Conservation (phyloP, 1,140 invertebrate genomes). For the Temnothorax longispinosus region DNA sequence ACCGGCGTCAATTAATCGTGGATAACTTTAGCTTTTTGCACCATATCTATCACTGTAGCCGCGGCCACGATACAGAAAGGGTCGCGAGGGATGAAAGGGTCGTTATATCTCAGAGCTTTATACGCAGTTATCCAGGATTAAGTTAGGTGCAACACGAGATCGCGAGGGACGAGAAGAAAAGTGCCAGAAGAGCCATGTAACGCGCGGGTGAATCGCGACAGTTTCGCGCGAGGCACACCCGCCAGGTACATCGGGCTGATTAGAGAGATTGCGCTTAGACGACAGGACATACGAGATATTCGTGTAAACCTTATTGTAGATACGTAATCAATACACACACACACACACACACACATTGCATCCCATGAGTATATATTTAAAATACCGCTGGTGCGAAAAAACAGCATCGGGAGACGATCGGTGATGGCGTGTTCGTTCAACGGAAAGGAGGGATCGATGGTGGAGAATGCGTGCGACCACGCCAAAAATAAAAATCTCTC, state of each 20-base stretch:
- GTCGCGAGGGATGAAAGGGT: not conserved
- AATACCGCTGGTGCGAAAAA: conserved; percentile 1
- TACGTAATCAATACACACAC: conserved; percentile 32
- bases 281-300: conserved; percentile 35
- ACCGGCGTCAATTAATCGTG: not conserved
- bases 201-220: conserved; percentile 14
- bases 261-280: conserved; percentile 39
- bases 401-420: not conserved
- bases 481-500: conserved; percentile 55
- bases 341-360: conserved; percentile 18
- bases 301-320: conserved; percentile 50
- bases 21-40: conserved; percentile 13
- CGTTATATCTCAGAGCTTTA: not conserved
- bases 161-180: not conserved
- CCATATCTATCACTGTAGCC: not conserved
- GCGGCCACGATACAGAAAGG: not conserved
- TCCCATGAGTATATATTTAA: not conserved
- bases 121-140: not conserved
- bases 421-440: not conserved
- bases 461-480: conserved; percentile 15
- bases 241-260: not conserved
- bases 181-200: conserved; percentile 31
- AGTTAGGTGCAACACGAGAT: not conserved
- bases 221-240: conserved; percentile 2
- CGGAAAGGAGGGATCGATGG: conserved; percentile 20